A percentile compares a stretch with the other conserved stretches of the same genome.
Conservation (phyloP, 2,113 vertebrate species). For the Perognathus longimembris region DNA sequence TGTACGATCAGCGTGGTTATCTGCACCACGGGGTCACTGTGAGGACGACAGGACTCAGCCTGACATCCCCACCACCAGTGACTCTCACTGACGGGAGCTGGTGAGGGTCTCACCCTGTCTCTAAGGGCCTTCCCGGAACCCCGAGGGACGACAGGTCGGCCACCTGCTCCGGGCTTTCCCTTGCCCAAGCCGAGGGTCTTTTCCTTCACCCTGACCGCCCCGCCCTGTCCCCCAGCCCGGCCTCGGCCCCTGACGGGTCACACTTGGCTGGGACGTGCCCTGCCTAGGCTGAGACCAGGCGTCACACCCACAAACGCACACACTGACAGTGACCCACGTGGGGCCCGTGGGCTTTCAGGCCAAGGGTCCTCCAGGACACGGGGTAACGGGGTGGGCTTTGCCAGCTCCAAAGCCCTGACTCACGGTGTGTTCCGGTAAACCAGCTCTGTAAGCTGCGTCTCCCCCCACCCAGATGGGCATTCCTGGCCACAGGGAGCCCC, state of each 20-base stretch:
- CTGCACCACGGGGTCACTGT: no score
- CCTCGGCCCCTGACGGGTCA: background rate
- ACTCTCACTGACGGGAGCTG: no score
- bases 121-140: no score
- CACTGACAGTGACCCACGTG: rapidly evolving
- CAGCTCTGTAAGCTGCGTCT: background rate
- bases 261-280: no score
- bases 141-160: no score
- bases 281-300: background rate
- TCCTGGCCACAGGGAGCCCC: background rate
- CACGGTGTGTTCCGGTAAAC: no score
- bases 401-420: background rate
- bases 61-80: no score
- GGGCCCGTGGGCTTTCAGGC: background rate
- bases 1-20: no score
- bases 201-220: background rate
- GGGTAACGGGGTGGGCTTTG: background rate
- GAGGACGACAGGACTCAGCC: no score
- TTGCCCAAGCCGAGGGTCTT: background rate
- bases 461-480: no score
- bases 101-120: no score
- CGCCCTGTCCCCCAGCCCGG: no score
- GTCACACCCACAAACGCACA: rapidly evolving
- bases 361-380: background rate
- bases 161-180: background rate